Evolutionary conservation across 2,113 vertebrate genomes (phyloP).

Genomic region (Heterochromis multidens): DNA sequence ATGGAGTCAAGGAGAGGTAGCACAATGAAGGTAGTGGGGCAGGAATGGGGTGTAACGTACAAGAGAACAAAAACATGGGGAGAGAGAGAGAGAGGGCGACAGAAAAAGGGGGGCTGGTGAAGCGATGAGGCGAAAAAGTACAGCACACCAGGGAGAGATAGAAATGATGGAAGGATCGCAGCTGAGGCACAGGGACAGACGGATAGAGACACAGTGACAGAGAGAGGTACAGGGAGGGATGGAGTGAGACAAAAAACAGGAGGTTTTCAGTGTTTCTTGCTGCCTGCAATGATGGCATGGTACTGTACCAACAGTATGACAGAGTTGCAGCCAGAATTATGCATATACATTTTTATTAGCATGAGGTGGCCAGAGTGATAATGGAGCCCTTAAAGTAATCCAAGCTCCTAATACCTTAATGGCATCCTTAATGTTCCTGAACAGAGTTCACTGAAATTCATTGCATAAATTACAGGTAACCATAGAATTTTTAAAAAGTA

Average conservation of each 20-base stretch:
- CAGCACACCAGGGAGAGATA: constrained; percentile 59
- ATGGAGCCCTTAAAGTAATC: neutral
- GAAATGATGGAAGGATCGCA: constrained; percentile 63
- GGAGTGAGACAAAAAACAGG: constrained; percentile 16
- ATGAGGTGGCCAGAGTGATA: neutral
- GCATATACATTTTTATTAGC: neutral
- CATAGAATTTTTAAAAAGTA: neutral
- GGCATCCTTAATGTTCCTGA: neutral
- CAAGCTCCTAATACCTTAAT: neutral
- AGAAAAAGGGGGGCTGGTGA: constrained; percentile 13
- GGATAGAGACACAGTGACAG: neutral
- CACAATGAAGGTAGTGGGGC: neutral
- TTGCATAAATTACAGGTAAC: neutral
- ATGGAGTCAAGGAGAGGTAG: constrained; percentile 49
- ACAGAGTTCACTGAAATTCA: neutral
- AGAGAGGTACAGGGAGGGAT: constrained; percentile 12
- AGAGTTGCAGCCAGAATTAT: neutral
- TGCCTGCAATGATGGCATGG: constrained; percentile 23
- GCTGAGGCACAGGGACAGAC: constrained; percentile 44
- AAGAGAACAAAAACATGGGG: neutral
- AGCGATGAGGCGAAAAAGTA: constrained; percentile 66
- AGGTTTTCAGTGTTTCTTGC: constrained; percentile 24
- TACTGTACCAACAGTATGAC: neutral
- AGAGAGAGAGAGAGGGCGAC: neutral
- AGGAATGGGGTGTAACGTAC: constrained; percentile 5